Percentiles rank a stretch among this genome's conserved stretches.
Evolutionary conservation across 2,113 vertebrate genomes (phyloP).

Genomic region (Plecturocebus donacophilus): DNA sequence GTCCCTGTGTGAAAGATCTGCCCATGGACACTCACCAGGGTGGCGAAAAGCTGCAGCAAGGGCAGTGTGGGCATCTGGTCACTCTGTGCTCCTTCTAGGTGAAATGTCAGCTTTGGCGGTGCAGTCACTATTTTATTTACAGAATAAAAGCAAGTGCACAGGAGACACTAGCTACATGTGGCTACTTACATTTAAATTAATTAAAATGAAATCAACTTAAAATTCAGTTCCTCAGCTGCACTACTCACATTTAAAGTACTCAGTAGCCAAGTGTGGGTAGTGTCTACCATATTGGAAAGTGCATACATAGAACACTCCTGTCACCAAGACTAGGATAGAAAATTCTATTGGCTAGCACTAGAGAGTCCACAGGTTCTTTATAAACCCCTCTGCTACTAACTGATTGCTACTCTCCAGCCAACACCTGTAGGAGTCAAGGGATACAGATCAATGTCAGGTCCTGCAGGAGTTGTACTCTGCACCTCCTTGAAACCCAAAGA

Average conservation of each 20-base stretch:
- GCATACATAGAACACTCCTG: neutral
- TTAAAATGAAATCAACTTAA: neutral
- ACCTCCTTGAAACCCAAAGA: neutral
- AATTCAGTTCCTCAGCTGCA: neutral
- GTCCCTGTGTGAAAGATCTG: neutral
- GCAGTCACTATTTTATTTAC: neutral
- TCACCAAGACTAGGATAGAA: neutral
- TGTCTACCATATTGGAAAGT: neutral
- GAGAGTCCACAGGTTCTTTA: neutral
- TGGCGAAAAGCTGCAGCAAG: neutral
- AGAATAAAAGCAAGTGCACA: neutral
- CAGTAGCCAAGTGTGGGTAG: neutral
- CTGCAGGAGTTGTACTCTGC: neutral
- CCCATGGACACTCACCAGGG: neutral
- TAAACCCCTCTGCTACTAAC: rapidly evolving
- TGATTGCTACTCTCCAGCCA: neutral
- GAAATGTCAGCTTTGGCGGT: neutral
- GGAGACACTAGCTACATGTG: neutral
- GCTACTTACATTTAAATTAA: neutral
- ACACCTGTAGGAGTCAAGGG: neutral
- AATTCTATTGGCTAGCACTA: neutral
- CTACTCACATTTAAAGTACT: neutral
- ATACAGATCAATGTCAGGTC: too few species aligned
- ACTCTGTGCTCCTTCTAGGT: neutral
- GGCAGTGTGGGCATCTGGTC: neutral